Evolutionary conservation across 2,888 invertebrate species (phyloP).

Genomic region (Polyploca ridens): DNA sequence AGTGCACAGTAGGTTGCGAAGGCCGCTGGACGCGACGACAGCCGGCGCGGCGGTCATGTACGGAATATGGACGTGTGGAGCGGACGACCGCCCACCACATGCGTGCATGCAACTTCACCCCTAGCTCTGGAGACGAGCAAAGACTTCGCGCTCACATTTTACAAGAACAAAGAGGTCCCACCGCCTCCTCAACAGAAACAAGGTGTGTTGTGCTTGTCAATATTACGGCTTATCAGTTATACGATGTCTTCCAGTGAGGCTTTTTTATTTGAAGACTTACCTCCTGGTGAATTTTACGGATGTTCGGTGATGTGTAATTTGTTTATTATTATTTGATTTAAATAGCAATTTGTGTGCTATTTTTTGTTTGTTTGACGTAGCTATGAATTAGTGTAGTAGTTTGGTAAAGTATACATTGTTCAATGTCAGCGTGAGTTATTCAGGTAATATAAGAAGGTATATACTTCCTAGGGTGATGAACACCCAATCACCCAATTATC

Average conservation of each 20-base stretch:
- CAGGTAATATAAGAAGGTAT: too few relatives aligned
- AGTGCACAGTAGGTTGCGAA: constrained; percentile 71
- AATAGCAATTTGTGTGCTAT: too few relatives aligned
- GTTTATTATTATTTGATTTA: not conserved
- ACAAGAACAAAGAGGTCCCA: constrained; percentile 86
- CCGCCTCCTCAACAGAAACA: constrained; percentile 69
- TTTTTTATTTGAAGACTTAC: not conserved
- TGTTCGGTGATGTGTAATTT: not conserved
- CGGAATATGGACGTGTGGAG: constrained; percentile 90
- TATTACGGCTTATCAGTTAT: constrained; percentile 1
- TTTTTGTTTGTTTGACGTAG: too few relatives aligned
- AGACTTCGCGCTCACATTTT: constrained; percentile 92
- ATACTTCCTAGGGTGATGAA: too few relatives aligned
- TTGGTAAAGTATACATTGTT: too few relatives aligned
- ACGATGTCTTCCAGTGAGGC: not conserved
- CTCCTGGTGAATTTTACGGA: not conserved
- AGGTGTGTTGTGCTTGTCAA: constrained; percentile 52
- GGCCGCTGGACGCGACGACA: constrained; percentile 71
- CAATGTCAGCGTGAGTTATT: too few relatives aligned
- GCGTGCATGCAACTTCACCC: constrained; percentile 85
- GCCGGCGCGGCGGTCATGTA: constrained; percentile 69
- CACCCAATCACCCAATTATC: too few relatives aligned
- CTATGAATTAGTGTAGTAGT: too few relatives aligned
- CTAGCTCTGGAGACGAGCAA: constrained; percentile 90
- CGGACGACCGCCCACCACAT: constrained; percentile 86